Evolutionary conservation across 2,888 invertebrate genomes (phyloP).

Genomic region (Nebria salina): DNA sequence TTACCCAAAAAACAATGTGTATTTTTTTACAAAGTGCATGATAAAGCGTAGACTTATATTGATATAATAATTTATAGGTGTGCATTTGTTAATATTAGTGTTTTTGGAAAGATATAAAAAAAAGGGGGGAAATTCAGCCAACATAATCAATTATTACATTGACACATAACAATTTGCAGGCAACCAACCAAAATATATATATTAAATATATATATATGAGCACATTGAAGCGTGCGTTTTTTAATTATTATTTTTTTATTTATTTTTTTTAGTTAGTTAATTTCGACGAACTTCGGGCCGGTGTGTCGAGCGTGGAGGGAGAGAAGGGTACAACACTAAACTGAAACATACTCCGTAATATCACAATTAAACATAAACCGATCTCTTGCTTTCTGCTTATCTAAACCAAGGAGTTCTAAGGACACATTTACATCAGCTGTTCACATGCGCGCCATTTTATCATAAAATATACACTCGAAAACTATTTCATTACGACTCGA

Average conservation of each 20-base stretch:
- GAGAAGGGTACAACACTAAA: constrained; percentile 64
- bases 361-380: background rate
- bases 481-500: no score
- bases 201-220: constrained; percentile 50
- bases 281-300: constrained; percentile 44
- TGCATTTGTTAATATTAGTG: background rate
- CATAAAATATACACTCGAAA: no score
- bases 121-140: background rate
- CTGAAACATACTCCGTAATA: constrained; percentile 42
- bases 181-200: constrained; percentile 61
- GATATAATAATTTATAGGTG: background rate
- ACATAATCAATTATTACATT: constrained; percentile 11
- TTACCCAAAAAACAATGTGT: background rate
- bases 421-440: no score
- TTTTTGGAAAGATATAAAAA: background rate
- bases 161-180: constrained; percentile 58
- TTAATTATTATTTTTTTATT: constrained; percentile 36
- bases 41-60: background rate
- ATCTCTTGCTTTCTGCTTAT: background rate
- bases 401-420: background rate
- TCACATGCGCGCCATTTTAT: no score
- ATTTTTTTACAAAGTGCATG: background rate
- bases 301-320: constrained; percentile 62
- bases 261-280: background rate
- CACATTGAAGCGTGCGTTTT: constrained; percentile 60